Evolutionary conservation across 2,113 vertebrate species (phyloP).

Genomic region (Rhinopomastus cyanomelas): DNA sequence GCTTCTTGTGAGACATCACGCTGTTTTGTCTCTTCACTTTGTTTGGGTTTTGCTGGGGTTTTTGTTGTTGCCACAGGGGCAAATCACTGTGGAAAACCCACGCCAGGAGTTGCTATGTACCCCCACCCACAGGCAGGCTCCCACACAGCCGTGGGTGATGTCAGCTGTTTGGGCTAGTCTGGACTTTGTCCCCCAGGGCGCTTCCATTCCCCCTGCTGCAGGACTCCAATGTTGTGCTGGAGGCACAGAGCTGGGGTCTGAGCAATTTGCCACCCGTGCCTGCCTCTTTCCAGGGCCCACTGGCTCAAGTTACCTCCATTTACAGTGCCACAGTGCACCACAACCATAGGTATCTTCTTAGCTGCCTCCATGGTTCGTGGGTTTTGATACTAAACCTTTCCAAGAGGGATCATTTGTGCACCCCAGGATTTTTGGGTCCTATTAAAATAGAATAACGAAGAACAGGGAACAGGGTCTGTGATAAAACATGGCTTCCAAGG

Average conservation of each 20-base stretch:
- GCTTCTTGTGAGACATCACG: constrained; percentile 35
- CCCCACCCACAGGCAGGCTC: background rate
- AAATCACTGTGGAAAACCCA: constrained; percentile 30
- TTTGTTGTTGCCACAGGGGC: constrained; percentile 7
- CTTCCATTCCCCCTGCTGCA: background rate
- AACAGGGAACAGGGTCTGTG: background rate
- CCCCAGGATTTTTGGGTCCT: background rate
- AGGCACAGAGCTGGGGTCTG: background rate
- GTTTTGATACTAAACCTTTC: background rate
- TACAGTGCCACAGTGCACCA: background rate
- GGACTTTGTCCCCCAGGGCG: background rate
- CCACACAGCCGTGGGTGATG: background rate
- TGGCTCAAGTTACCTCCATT: background rate
- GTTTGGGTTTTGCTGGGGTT: constrained; percentile 46
- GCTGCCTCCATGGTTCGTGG: background rate
- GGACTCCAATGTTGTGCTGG: background rate
- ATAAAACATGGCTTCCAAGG: constrained; percentile 37
- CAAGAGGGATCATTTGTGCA: background rate
- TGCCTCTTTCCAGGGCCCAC: background rate
- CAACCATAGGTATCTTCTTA: background rate
- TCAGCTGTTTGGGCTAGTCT: constrained; percentile 16
- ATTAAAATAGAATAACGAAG: background rate
- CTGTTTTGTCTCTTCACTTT: constrained; percentile 27
- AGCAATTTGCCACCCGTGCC: background rate
- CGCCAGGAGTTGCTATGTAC: background rate